Base-by-base conservation (phyloP, 1,140 invertebrate species). In the Habropoda laboriosa region DNA sequence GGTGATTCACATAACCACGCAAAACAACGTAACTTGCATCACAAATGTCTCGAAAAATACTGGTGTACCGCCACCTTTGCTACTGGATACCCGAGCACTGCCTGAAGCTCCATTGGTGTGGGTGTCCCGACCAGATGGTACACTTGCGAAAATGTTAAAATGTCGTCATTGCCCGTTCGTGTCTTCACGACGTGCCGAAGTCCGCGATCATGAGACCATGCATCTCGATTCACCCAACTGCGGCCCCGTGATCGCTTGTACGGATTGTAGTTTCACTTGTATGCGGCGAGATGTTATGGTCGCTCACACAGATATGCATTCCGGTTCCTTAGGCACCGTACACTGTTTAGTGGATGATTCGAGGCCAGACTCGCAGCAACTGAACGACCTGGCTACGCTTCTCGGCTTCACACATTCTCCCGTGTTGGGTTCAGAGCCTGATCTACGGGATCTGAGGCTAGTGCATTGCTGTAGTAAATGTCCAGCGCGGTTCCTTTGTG, bases 141-240 rank as follows among this genome's bases (percentile, higher is more conserved):
- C 95, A 16, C 95, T 97, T 75, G 94, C 95, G 13, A 97, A 97
- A 92, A 97, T 98, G 95, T 96, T 96, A 85, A 97, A 97, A 88
- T 98, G 97, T 89, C 94, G 96, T 42, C 96, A 95, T 87, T 98
- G 97, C 91, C 97, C 97, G 0, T 97, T 97, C 90, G 96, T 97
- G 1, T 97, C 97, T 88, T 93, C 95, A 12, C 92, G 96, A 45
- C 96, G 96, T 92, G 95, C 95, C 45, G 97, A 97, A 89, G 96
- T 98, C 42, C 94, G 95, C n/a, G 96, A 97, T 80, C 97, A 98
- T 91, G 97, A 98, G 90, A 95, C 96, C 90, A 97, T 98, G 95
- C 97, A 98, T 91, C 90, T 94, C 78, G 90, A 94, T 78, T 90
- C 92, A 84, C 85, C 94, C 58, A 55, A 86, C 88, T 93, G 94